A percentile compares a stretch with the other conserved stretches of the same genome.
Evolutionary conservation across 2,797 vertebrate species (phyloP).

Genomic region (Jordanella pulchra): DNA sequence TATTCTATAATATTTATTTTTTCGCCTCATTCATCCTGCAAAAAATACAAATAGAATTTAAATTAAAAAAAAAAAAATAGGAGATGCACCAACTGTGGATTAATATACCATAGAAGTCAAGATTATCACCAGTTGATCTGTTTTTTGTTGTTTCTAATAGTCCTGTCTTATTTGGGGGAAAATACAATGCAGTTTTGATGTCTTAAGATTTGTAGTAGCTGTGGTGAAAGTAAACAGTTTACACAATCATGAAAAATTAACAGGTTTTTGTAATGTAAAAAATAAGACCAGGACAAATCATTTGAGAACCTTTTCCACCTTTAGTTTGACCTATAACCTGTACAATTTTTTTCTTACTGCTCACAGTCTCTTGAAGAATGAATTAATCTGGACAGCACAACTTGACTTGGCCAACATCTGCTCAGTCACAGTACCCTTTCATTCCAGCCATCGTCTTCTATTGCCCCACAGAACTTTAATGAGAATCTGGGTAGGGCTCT

Average conservation of each 20-base stretch:
- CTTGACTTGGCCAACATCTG: background rate
- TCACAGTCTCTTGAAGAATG: background rate
- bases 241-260: background rate
- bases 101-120: slow-evolving; percentile 23
- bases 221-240: background rate
- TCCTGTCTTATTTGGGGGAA: slow-evolving; percentile 13
- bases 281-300: background rate
- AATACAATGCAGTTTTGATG: slow-evolving; percentile 27
- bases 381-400: background rate
- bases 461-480: background rate
- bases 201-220: slow-evolving; percentile 8
- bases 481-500: background rate
- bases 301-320: background rate
- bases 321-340: background rate
- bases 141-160: slow-evolving; percentile 23
- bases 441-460: background rate
- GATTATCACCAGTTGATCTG: slow-evolving; percentile 8
- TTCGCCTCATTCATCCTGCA: slow-evolving; percentile 24
- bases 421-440: background rate
- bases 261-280: background rate
- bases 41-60: slow-evolving; percentile 3
- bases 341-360: background rate
- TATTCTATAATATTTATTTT: no score
- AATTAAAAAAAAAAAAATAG: background rate
- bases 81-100: slow-evolving; percentile 15